Conservation (phyloP, 2,113 vertebrate genomes). For the Alouatta palliata region DNA sequence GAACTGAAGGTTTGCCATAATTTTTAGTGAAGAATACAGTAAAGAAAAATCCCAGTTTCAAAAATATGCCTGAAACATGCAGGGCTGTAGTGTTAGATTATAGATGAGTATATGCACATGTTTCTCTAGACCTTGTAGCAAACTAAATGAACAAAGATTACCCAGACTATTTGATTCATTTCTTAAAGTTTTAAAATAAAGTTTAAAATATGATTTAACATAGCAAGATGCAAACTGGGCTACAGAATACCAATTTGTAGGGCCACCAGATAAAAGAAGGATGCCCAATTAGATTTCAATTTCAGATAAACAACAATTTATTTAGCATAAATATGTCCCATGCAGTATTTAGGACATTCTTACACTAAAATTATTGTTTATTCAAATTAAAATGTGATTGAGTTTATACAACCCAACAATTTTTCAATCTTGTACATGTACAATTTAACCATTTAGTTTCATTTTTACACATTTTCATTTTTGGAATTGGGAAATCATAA, state of each 20-base stretch:
- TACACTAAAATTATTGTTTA: background rate
- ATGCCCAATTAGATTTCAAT: background rate
- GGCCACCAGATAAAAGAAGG: background rate
- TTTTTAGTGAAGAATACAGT: slow-evolving; percentile 16
- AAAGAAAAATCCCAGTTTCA: background rate
- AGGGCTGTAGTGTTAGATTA: background rate
- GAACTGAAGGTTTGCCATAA: background rate
- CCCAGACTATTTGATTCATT: background rate
- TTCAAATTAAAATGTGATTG: background rate
- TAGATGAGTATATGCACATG: background rate
- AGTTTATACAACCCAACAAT: background rate
- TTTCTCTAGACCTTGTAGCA: background rate
- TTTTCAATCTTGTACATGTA: background rate
- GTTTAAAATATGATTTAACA: background rate
- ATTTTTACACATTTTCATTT: background rate
- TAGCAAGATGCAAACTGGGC: background rate
- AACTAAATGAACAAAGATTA: background rate
- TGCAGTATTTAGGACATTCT: background rate
- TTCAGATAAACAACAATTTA: background rate
- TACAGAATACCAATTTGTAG: background rate
- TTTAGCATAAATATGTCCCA: background rate
- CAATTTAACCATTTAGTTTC: background rate
- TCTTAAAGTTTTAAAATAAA: background rate
- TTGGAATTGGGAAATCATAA: background rate
- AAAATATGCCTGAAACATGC: background rate